These are phyloP conservation scores for Bolinopsis microptera DNA, from an alignment of 37 sponge, comb jelly and placozoan species.

Conservation along the genomic window DNA sequence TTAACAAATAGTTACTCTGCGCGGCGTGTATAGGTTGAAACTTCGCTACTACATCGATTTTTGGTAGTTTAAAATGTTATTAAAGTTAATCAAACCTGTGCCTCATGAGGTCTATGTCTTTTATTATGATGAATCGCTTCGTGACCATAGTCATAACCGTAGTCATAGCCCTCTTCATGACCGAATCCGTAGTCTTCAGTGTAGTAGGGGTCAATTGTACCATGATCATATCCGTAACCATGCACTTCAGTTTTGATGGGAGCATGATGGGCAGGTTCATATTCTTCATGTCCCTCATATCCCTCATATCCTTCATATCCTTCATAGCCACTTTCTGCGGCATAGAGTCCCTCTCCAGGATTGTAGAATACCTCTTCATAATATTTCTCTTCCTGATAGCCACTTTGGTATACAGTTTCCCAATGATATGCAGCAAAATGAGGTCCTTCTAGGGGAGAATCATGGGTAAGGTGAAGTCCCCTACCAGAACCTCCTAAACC, in stretches of 20 bases:
- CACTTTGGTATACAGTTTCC: not conserved
- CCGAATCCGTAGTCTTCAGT: not conserved
- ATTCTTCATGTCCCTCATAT: not conserved
- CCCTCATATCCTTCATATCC: not conserved
- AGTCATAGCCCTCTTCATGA: not conserved
- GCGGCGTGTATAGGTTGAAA: too few relatives aligned
- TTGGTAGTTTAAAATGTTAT: too few relatives aligned
- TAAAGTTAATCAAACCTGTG: too few relatives aligned
- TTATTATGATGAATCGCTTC: not conserved
- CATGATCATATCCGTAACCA: not conserved
- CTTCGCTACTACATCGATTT: too few relatives aligned
- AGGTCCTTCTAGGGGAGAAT: too few relatives aligned
- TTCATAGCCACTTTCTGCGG: not conserved
- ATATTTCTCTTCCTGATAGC: not conserved
- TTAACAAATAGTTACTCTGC: too few relatives aligned
- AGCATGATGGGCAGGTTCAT: too few relatives aligned
- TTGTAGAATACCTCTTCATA: not conserved
- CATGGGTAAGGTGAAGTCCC: too few relatives aligned
- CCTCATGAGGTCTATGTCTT: not conserved
- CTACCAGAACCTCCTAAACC: too few relatives aligned
- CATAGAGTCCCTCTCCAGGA: not conserved
- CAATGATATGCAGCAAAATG: not conserved
- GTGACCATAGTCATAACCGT: not conserved
- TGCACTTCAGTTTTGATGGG: not conserved
- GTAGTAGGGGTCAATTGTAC: not conserved